These are phyloP conservation scores for Parazoanthus atlanticus DNA, from an alignment of 92 coral and sea anemone genomes.

Conservation along the genomic window DNA sequence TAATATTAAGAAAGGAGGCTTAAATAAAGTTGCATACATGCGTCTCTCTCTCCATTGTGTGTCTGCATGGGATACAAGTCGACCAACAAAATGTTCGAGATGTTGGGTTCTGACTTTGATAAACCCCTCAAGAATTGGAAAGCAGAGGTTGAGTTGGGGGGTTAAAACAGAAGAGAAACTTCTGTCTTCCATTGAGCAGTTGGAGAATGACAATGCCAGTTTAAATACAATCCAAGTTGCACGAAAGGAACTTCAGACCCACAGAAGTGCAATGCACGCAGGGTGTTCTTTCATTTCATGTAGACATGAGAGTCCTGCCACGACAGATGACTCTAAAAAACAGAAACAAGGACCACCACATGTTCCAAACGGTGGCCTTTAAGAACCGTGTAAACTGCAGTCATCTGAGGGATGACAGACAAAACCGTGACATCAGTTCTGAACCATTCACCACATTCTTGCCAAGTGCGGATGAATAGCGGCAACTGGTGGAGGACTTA, in stretches of 20 bases:
- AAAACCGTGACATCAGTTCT: slow-evolving; percentile 15
- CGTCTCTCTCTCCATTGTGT: slow-evolving; percentile 38
- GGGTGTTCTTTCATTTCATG: slow-evolving; percentile 61
- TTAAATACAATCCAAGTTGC: background rate
- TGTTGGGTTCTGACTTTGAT: slow-evolving; percentile 52
- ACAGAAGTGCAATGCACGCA: slow-evolving; percentile 53
- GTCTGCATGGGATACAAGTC: slow-evolving; percentile 59
- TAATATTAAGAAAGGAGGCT: slow-evolving; percentile 53
- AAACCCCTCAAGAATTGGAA: slow-evolving; percentile 41
- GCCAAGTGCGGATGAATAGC: slow-evolving; percentile 54
- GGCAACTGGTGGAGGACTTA: slow-evolving; percentile 24
- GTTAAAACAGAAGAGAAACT: slow-evolving; percentile 22
- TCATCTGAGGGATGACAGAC: slow-evolving; percentile 45
- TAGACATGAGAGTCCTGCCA: slow-evolving; percentile 51
- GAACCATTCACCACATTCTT: slow-evolving; percentile 56
- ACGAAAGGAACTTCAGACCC: background rate
- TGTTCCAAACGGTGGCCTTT: slow-evolving; percentile 55
- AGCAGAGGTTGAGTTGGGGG: slow-evolving; percentile 29
- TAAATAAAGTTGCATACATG: slow-evolving; percentile 57
- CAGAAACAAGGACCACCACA: slow-evolving; percentile 61
- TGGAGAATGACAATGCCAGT: slow-evolving; percentile 19
- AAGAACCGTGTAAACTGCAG: slow-evolving; percentile 58
- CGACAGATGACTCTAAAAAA: slow-evolving; percentile 56
- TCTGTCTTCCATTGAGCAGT: background rate
- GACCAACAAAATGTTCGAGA: slow-evolving; percentile 50